A percentile compares a stretch with the other conserved stretches of the same genome.
These are phyloP conservation scores for Loxodonta africana DNA, from an alignment of 2,113 vertebrate species.

Conservation along the genomic window DNA sequence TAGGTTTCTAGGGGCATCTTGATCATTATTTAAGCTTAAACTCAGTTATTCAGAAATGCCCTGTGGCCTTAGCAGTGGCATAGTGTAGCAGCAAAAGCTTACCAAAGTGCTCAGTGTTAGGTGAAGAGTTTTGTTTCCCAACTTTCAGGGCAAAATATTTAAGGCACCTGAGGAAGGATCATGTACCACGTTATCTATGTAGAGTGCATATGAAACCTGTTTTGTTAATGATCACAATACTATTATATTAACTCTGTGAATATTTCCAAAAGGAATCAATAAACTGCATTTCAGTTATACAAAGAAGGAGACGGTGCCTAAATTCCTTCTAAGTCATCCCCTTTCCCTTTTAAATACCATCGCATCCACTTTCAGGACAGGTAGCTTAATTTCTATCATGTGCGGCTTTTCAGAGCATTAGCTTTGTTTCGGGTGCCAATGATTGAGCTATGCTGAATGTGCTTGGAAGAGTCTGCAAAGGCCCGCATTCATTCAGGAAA, in stretches of 20 bases:
- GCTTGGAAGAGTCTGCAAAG: conserved; percentile 83
- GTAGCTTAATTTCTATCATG: conserved; percentile 92
- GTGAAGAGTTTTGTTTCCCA: conserved; percentile 39
- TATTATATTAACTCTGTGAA: conserved; percentile 57
- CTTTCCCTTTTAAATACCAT: conserved; percentile 86
- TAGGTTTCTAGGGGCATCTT: conserved; percentile 69
- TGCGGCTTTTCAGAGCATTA: conserved; percentile 87
- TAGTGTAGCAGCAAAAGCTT: neutral
- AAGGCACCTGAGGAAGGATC: neutral
- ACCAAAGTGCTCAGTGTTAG: neutral
- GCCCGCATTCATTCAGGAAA: conserved; percentile 89
- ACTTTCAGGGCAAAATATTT: conserved; percentile 49
- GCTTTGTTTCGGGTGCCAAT: conserved; percentile 87
- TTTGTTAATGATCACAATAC: conserved; percentile 51
- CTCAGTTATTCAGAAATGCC: conserved; percentile 74
- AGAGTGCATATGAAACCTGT: conserved; percentile 42
- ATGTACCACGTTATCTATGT: neutral
- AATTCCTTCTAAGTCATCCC: conserved; percentile 86
- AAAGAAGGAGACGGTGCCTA: conserved; percentile 78
- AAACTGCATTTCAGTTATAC: conserved; percentile 43
- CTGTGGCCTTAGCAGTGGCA: neutral
- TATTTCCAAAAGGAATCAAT: conserved; percentile 66
- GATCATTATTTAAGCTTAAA: conserved; percentile 80
- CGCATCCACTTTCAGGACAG: conserved; percentile 89
- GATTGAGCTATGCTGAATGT: conserved; percentile 84